Evolutionary conservation across 2,113 vertebrate genomes (phyloP), one percentile per base, ranked within the genome.

Genomic region (Albula goreensis): DNA sequence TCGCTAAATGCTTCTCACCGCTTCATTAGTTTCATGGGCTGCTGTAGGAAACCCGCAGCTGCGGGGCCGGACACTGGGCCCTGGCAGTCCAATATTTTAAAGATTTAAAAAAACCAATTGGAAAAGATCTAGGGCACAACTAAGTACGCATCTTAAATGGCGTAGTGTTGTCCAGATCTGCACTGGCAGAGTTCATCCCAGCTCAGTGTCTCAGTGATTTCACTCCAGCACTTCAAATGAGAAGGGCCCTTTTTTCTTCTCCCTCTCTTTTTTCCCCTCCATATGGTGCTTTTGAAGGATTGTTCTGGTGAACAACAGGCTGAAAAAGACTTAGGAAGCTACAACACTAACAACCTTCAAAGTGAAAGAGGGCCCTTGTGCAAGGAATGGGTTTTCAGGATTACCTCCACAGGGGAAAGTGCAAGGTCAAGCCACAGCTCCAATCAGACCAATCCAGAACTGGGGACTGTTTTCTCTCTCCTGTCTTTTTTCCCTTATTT

Each of bases 1-100:
- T 12, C 22, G 50, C 51, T 82, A 63, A 63, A 83, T 49, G 93
- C 91, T 93, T 92, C 90, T 88, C 85, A 60, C 88, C 88, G 93
- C 88, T 94, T 95, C 92, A 94, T 94, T 95, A 92, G 90, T 84
- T 88, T 89, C 87, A 88, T 92, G 93, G 94, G 92, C 90, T 91
- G 90, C 90, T 89, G 89, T 93, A 87, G 91, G 91, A 88, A 41
- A 90, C 90, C 91, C 91, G 90, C 91, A 92, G 91, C 92, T 93
- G 91, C 85, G 88, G 90, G 90, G 90, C 84, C 88, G 87, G 89
- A 90, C 17, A 90, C 90, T 86, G 86, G 93, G 91, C 94, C 79
- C 89, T 88, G 91, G 93, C 90, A 89, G 89, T 92, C 86, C 85
- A 63, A 85, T 87, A 88, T 86, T 70, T 86, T 85, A 91, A 90